phyloP scores from a whole-genome alignment of 1,140 invertebrate genomes.

The Muscidifurax raptorellus region DNA sequence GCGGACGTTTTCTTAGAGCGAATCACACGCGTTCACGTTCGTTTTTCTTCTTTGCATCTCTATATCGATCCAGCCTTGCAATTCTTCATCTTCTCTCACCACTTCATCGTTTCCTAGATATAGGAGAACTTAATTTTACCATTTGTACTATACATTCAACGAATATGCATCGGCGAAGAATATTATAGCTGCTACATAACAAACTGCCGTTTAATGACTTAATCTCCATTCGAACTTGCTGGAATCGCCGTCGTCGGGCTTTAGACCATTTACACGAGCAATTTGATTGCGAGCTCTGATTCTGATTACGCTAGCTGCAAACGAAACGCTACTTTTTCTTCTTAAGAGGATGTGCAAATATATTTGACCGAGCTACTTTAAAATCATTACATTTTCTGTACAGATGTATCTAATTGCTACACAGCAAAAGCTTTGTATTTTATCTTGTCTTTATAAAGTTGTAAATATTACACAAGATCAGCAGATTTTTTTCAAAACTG shows the following conservation, averaged over 20 bases:
- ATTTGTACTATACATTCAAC: slow-evolving; percentile 63
- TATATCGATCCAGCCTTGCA: slow-evolving; percentile 4
- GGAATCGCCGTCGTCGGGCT: background rate
- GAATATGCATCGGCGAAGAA: slow-evolving; percentile 45
- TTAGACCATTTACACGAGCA: background rate
- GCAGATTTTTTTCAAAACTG: background rate
- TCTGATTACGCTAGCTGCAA: background rate
- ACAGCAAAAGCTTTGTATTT: background rate
- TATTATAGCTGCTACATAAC: slow-evolving; percentile 40
- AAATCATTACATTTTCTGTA: slow-evolving; percentile 12
- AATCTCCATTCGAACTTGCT: slow-evolving; percentile 20
- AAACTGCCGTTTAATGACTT: slow-evolving; percentile 22
- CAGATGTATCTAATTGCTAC: background rate
- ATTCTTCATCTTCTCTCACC: background rate
- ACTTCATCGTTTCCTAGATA: slow-evolving; percentile 4
- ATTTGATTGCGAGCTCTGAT: slow-evolving; percentile 45
- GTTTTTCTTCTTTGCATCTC: slow-evolving; percentile 2
- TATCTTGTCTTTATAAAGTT: background rate
- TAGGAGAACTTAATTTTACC: slow-evolving; percentile 52
- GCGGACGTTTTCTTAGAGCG: background rate
- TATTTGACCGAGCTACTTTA: background rate
- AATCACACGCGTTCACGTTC: background rate
- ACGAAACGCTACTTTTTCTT: slow-evolving; percentile 3
- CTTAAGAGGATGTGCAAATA: background rate
- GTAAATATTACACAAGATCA: background rate